Percentiles rank a stretch among this genome's conserved stretches.
These are phyloP conservation scores for Athripsodes cinereus DNA, from an alignment of 2,888 invertebrate species.

Conservation along the genomic window DNA sequence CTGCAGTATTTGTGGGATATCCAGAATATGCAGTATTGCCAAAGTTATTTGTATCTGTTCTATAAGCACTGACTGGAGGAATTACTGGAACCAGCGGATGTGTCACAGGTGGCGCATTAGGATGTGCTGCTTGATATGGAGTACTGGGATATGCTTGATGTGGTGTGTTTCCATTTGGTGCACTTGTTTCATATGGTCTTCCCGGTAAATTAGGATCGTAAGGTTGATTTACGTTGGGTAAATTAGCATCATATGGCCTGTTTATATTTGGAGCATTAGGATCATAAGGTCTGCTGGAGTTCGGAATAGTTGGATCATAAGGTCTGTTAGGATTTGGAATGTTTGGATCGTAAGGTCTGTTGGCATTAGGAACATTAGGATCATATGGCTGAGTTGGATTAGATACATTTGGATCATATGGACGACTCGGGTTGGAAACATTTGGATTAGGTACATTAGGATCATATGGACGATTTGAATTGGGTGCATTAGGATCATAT, in stretches of 20 bases:
- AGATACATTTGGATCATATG: background rate
- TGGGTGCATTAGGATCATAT: background rate
- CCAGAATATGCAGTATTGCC: slow-evolving; percentile 35
- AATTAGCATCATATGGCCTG: background rate
- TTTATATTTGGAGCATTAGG: background rate
- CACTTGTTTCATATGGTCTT: too few species aligned
- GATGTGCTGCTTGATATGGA: slow-evolving; percentile 31
- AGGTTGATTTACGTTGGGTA: background rate
- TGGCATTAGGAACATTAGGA: background rate
- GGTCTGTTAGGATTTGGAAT: background rate
- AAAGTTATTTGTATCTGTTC: slow-evolving; percentile 30
- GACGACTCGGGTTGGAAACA: background rate
- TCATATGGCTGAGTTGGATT: background rate
- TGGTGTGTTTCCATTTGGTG: background rate
- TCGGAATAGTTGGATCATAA: background rate
- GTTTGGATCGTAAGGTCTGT: background rate
- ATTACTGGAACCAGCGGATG: background rate
- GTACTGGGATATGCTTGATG: background rate
- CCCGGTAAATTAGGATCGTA: background rate
- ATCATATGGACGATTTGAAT: background rate
- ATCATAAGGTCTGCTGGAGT: background rate
- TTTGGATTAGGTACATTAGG: background rate
- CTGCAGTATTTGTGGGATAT: slow-evolving; percentile 33
- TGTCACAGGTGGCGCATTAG: slow-evolving; percentile 31
- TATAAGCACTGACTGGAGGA: slow-evolving; percentile 10